These are phyloP conservation scores for Xestoiulus laeticollis DNA, from an alignment of 2,888 invertebrate species.

Conservation along the genomic window DNA sequence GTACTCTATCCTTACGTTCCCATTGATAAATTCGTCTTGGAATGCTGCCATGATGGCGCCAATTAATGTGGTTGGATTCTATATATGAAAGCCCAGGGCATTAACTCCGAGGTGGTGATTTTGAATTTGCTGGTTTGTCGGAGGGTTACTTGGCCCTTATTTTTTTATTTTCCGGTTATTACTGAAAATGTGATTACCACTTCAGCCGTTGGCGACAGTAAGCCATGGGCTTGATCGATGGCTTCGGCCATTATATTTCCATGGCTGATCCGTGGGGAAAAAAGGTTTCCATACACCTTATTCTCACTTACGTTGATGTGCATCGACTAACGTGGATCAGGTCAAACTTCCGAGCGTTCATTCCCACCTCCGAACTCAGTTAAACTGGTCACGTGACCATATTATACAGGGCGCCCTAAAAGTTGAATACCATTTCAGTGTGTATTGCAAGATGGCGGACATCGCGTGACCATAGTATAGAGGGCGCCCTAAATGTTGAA, in stretches of 20 bases:
- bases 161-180: not conserved
- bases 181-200: not conserved
- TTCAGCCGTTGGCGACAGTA: not conserved
- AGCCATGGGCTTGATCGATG: not conserved
- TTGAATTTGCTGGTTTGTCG: not conserved
- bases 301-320: no score
- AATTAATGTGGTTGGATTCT: not conserved
- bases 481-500: no score
- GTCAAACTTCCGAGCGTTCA: no score
- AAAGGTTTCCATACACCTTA: no score
- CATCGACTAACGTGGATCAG: no score
- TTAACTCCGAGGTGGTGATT: not conserved
- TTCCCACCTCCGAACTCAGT: no score
- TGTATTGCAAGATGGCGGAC: no score
- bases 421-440: no score
- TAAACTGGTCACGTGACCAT: no score
- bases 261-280: no score
- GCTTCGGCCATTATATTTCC: not conserved
- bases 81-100: not conserved
- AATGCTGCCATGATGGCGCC: not conserved
- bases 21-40: not conserved
- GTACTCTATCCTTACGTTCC: not conserved
- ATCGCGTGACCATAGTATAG: no score
- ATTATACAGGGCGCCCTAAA: no score
- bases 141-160: not conserved